These are phyloP conservation scores for Eilema caniola DNA, from an alignment of 2,888 invertebrate species.

Conservation along the genomic window DNA sequence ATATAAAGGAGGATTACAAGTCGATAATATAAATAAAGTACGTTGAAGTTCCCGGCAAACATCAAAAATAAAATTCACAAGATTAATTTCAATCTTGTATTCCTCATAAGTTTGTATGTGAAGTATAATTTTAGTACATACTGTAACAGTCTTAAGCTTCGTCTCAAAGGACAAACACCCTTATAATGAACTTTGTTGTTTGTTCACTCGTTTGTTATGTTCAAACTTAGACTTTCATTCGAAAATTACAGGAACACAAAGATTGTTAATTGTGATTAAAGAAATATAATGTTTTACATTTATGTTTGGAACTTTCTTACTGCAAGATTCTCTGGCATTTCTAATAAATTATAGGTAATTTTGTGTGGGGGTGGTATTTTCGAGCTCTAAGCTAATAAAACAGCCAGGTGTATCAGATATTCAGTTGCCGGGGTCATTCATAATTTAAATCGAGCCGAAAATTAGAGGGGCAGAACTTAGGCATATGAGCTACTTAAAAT, in stretches of 20 bases:
- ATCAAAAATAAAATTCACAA: slow-evolving; percentile 2
- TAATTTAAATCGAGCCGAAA: too few species aligned
- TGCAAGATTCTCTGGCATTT: not conserved
- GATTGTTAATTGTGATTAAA: slow-evolving; percentile 25
- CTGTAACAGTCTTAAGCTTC: slow-evolving; percentile 29
- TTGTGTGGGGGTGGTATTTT: too few species aligned
- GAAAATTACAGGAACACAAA: slow-evolving; percentile 25
- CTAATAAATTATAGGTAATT: too few species aligned
- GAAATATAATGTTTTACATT: not conserved
- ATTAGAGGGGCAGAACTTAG: too few species aligned
- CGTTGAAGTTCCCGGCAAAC: slow-evolving; percentile 22
- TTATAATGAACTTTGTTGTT: slow-evolving; percentile 43
- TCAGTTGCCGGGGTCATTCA: too few species aligned
- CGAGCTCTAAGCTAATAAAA: too few species aligned
- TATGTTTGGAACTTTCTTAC: not conserved
- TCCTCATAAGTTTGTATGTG: slow-evolving; percentile 34
- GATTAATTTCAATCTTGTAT: slow-evolving; percentile 45
- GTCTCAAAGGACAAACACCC: slow-evolving; percentile 45
- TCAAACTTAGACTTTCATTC: slow-evolving; percentile 33
- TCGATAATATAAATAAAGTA: too few species aligned
- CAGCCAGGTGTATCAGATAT: too few species aligned
- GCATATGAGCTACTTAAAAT: too few species aligned
- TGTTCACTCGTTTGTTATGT: slow-evolving; percentile 40
- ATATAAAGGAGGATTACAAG: too few species aligned
- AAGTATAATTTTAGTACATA: slow-evolving; percentile 39